A percentile compares a stretch with the other conserved stretches of the same genome.
These are phyloP conservation scores for Apaloderma vittatum DNA, from an alignment of 2,113 vertebrate species.

Conservation along the genomic window DNA sequence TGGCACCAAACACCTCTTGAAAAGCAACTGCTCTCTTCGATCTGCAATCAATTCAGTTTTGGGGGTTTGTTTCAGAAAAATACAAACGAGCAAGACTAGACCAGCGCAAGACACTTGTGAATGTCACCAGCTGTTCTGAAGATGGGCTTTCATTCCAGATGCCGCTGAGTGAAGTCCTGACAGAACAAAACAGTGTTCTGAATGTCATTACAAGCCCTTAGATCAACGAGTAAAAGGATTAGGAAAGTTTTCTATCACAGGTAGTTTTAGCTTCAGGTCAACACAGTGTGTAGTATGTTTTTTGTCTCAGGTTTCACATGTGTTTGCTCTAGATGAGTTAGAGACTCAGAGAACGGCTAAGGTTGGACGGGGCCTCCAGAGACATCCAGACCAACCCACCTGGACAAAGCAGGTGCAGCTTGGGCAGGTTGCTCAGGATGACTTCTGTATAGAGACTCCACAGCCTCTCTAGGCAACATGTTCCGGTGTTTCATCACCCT, in stretches of 20 bases:
- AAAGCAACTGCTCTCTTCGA: not conserved
- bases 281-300: rapidly evolving
- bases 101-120: not conserved
- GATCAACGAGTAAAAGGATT: not conserved
- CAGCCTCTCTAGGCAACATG: not conserved
- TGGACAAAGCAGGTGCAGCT: not conserved
- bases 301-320: not conserved
- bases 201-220: not conserved
- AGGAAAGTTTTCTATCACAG: not conserved
- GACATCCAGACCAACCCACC: not conserved
- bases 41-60: not conserved
- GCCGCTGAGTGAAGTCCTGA: not conserved
- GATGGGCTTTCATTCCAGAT: not conserved
- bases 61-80: not conserved
- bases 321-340: not conserved
- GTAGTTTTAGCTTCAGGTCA: not conserved
- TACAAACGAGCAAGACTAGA: not conserved
- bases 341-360: not conserved
- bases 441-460: not conserved
- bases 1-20: not conserved
- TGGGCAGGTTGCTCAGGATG: not conserved
- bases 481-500: not conserved
- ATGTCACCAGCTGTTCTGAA: not conserved
- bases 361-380: not conserved
- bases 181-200: not conserved